Conservation (phyloP, 2,113 vertebrate species). For the Bos indicus region DNA sequence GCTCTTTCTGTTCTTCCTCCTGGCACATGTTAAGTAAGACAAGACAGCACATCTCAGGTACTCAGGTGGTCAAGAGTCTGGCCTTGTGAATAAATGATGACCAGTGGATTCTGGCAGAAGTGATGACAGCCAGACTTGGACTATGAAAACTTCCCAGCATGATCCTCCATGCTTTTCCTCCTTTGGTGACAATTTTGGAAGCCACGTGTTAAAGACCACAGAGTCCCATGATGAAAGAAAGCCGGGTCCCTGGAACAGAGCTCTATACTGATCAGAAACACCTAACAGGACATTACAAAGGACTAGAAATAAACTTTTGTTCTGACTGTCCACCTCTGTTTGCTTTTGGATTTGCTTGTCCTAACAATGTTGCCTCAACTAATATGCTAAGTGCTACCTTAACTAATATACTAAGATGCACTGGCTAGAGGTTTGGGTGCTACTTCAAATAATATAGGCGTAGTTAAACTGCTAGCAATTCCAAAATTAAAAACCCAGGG, state of each 20-base stretch:
- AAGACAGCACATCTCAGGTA: too few relatives aligned
- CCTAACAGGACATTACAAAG: neutral
- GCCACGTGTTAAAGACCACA: neutral
- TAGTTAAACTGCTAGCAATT: neutral
- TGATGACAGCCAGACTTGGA: neutral
- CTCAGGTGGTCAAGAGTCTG: accelerated
- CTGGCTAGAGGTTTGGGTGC: neutral
- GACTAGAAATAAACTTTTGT: neutral
- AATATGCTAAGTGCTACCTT: neutral
- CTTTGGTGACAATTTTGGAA: neutral
- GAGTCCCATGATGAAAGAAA: neutral
- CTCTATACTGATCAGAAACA: neutral
- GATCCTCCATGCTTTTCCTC: neutral
- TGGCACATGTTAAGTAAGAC: neutral
- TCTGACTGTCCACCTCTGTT: neutral
- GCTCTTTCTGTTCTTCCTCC: neutral
- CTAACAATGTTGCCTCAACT: neutral
- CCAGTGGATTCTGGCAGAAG: neutral
- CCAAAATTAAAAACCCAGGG: neutral
- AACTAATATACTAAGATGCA: neutral
- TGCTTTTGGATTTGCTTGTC: neutral
- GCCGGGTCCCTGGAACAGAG: neutral
- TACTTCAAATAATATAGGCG: neutral
- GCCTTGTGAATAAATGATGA: neutral
- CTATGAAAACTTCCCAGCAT: neutral